Percentiles rank a stretch among this genome's conserved stretches.
Conservation (phyloP, 2,113 vertebrate species). For the Microtus richardsoni region DNA sequence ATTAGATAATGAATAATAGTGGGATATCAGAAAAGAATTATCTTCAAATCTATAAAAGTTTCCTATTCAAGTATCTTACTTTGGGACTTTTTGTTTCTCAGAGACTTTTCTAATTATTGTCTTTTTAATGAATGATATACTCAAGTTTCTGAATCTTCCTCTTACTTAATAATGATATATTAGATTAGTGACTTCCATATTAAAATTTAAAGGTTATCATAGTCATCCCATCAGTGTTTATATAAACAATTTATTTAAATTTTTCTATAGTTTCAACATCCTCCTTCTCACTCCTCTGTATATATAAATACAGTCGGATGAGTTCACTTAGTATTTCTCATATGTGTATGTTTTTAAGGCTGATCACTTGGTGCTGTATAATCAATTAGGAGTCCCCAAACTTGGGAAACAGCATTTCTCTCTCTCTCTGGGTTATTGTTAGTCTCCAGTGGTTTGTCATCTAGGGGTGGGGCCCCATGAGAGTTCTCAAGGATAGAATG, state of each 20-base stretch:
- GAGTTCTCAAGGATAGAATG: not conserved
- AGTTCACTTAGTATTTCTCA: not conserved
- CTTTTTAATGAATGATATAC: slow-evolving; percentile 23
- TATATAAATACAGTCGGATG: not conserved
- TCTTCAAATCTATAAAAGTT: not conserved
- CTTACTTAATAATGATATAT: slow-evolving; percentile 1
- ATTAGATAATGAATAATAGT: not conserved
- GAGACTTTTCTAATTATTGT: not conserved
- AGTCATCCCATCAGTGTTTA: not conserved
- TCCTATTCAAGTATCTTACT: not conserved
- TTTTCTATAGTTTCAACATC: not conserved
- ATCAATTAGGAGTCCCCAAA: not conserved
- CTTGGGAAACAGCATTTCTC: not conserved
- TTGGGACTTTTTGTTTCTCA: not conserved
- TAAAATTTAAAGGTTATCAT: not conserved
- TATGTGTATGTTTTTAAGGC: not conserved
- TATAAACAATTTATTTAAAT: not conserved
- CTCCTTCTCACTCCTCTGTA: not conserved
- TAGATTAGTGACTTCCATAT: not conserved
- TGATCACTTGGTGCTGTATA: not conserved
- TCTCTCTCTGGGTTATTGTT: too few relatives aligned
- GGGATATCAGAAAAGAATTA: not conserved
- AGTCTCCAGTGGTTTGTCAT: not conserved
- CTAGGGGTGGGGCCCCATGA: not conserved
- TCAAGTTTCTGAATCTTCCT: slow-evolving; percentile 26